Conservation (phyloP, 2,113 vertebrate genomes). For the Aspiorhynchus laticeps region DNA sequence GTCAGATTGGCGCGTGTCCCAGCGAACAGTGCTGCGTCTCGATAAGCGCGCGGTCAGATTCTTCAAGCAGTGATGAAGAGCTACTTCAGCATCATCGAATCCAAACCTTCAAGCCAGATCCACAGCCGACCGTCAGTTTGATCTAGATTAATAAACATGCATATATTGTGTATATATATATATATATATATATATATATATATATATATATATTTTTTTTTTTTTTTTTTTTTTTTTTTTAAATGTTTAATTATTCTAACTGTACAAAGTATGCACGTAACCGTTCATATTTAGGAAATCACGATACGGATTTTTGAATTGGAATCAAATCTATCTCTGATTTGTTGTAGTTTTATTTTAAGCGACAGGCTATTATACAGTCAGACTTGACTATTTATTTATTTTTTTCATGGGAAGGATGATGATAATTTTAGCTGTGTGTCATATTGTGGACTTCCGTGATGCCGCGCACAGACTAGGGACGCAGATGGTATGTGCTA, state of each 20-base stretch:
- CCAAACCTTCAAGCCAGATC: neutral
- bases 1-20: constrained; percentile 69
- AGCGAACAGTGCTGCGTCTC: constrained; percentile 43
- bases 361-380: neutral
- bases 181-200: no score
- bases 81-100: constrained; percentile 50
- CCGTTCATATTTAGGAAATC: neutral
- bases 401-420: neutral
- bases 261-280: neutral
- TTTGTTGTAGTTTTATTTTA: neutral
- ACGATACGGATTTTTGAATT: neutral
- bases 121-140: neutral
- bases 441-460: neutral
- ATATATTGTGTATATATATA: no score
- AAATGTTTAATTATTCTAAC: neutral
- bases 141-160: neutral
- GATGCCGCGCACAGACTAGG: neutral
- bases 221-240: neutral
- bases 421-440: neutral
- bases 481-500: neutral
- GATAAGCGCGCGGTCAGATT: neutral
- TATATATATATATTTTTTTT: no score
- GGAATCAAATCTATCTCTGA: neutral
- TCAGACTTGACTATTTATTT: neutral
- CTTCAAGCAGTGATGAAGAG: constrained; percentile 10